Evolutionary conservation across 1,140 invertebrate genomes (phyloP).

Genomic region (Melanaphis sacchari): DNA sequence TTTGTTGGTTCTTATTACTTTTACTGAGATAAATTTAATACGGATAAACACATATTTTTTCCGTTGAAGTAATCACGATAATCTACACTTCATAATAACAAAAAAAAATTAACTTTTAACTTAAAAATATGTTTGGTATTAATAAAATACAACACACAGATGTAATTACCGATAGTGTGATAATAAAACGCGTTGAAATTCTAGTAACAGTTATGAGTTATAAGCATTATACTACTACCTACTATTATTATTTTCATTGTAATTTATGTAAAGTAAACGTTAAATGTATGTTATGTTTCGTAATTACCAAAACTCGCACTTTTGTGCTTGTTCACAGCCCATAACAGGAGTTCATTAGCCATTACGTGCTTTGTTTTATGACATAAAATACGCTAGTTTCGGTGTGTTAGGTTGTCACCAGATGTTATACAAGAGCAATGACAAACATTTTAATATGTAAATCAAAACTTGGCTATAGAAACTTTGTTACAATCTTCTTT

Average conservation of each 20-base stretch:
- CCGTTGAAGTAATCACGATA: background rate
- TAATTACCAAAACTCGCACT: background rate
- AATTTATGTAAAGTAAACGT: background rate
- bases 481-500: background rate
- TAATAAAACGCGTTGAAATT: background rate
- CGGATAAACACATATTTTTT: background rate
- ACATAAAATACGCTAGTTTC: background rate
- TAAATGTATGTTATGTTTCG: background rate
- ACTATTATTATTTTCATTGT: background rate
- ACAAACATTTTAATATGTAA: slow-evolving; percentile 12
- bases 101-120: background rate
- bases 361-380: background rate
- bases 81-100: background rate
- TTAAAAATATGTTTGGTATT: background rate
- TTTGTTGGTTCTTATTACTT: background rate
- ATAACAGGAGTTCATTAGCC: slow-evolving; percentile 3
- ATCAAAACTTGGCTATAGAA: background rate
- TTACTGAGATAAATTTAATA: background rate
- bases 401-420: background rate
- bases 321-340: background rate
- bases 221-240: background rate
- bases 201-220: background rate
- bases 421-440: background rate
- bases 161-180: background rate
- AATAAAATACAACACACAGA: background rate